Evolutionary conservation across 1,140 invertebrate species (phyloP).

Genomic region (Brachionus manjavacas): DNA sequence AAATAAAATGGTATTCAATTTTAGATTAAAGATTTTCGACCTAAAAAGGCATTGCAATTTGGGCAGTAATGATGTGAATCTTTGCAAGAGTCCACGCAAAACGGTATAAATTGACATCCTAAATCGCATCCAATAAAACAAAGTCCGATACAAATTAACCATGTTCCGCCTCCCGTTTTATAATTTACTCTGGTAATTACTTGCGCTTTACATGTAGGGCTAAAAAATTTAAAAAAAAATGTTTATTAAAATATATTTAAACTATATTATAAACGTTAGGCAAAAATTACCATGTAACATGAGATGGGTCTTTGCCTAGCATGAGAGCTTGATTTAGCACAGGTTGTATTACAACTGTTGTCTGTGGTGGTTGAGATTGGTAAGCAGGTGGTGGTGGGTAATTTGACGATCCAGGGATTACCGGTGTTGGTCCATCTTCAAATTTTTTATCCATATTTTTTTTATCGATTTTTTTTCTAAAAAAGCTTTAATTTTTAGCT

Average conservation of each 20-base stretch:
- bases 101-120: constrained; percentile 55
- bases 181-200: neutral
- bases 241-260: neutral
- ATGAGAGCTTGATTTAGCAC: neutral
- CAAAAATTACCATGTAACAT: neutral
- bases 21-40: constrained; percentile 44
- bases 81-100: constrained; percentile 52
- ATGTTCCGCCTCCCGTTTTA: neutral
- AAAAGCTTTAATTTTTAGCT: neutral
- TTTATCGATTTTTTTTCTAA: neutral
- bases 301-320: neutral
- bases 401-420: neutral
- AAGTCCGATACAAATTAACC: neutral
- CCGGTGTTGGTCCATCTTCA: neutral
- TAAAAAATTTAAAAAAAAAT: neutral
- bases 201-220: neutral
- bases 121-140: constrained; percentile 48
- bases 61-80: constrained; percentile 54
- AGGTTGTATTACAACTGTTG: neutral
- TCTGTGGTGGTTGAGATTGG: neutral
- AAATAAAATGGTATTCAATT: no score
- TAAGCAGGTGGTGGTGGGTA: neutral
- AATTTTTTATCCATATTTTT: neutral
- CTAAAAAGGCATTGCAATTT: constrained; percentile 50
- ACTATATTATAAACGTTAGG: neutral